Base-by-base conservation (phyloP, 1,140 invertebrate species). In the Bombus breviceps region DNA sequence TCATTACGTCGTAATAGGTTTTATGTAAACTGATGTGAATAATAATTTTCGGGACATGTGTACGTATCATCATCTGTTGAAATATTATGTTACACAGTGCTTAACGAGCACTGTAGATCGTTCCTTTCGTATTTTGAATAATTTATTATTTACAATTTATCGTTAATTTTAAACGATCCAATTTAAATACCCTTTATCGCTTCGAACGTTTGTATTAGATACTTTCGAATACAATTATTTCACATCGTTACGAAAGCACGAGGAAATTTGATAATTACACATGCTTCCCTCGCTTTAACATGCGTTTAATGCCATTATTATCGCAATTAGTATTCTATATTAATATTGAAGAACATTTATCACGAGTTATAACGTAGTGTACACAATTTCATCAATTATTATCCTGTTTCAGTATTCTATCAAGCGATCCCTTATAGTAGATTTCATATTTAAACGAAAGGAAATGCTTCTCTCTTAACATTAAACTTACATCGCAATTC, bases 281-380 rank as follows among this genome's bases (percentile, higher is more conserved):
- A 73, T 12, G 22, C 3, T 43, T 18, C 18, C n/a, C 41, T 43
- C 15, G 22, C 41, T 47, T 28, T 43, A 43, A 73, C 41, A 10
- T n/a, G 18, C 71, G 18, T 73, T 73, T 43, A 43, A 43, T 73
- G n/a, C 39, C 28, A n/a, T 73, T n/a, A 73, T 73, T 47, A 73
- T 73, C 41, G 10, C 15, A 74, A 47, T 47, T 32, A 39, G 9
- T 47, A 47, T 47, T 47, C 72, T 9, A 10, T 5, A 32, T 37
- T 37, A 69, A 37, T 53, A 74, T 53, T 4, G 10, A n/a, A 13
- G n/a, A 74, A 53, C 34, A 37, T 69, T 18, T 37, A 39, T 10
- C 34, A 39, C 15, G 47, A 18, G 22, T 68, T 37, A 68, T 53
- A 53, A 53, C 47, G 47, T 53, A 34, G 25, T 10, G 28, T 73